Base-by-base conservation (phyloP, 2,888 invertebrate species). In the Apotomis turbidana region DNA sequence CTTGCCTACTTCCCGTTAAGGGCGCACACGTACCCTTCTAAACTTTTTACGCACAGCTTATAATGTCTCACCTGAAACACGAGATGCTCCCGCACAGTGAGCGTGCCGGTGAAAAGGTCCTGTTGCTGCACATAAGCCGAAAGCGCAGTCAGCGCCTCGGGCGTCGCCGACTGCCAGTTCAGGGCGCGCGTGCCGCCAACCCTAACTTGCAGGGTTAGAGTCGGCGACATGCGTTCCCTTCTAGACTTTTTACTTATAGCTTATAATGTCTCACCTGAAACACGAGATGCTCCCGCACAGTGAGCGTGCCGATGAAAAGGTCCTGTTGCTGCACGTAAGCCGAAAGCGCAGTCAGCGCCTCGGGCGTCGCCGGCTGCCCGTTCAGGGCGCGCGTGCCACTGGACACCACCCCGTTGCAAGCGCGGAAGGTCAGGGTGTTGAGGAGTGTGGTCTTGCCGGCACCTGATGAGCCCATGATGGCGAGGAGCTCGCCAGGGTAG, bases 241-340 rank as follows among this genome's bases (percentile, higher is more conserved):
- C 41, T 41, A 1, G 4, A 41, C 41, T 12, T 12, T 36, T 27
- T 27, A 27, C 27, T 1, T 27, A 58, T 10, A 2, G 27, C 6
- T 10, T 38, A 9, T 57, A 57, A 13, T 67, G 62, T 49, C 81
- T 85, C 82, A 96, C 97, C 94, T 97, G 97, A 84, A 98, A 98
- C 62, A 96, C 94, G 5, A 99, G 94, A 89, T 98, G 98, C 83
- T 99, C 98, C 75, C 95, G 94, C 0, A 98, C 98, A 1, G 98
- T 98, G 61, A 99, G 92, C 0, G 97, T 97, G 0, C 97, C 97
- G 78, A 99, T 97, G 85, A 99, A 99, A 67, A 98, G 91, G 87
- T 99, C 98, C 80, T 98, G 97, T 85, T 99, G 99, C 83, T 98
- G 98, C 0, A 99, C 98, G 81, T 98, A 99, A 0, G 98, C 98